Percentiles rank a stretch among this genome's conserved stretches.
These are phyloP conservation scores for Scleropages formosus DNA, from an alignment of 2,797 vertebrate species.

Conservation along the genomic window DNA sequence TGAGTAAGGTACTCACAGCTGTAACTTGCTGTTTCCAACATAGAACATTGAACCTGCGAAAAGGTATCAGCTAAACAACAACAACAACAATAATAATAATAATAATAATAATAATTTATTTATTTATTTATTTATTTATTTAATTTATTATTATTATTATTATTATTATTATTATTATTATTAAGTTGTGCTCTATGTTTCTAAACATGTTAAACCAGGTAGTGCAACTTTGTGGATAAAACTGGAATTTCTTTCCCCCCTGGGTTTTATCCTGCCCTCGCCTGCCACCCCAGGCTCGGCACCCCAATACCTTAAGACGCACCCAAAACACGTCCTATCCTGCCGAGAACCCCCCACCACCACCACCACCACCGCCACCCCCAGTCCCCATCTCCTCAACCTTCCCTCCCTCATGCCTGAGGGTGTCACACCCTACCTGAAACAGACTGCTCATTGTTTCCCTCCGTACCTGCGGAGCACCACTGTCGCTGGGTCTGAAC, in stretches of 20 bases:
- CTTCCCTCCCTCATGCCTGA: conserved; percentile 17
- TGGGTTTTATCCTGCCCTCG: conserved; percentile 25
- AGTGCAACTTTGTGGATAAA: neutral
- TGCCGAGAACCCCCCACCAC: conserved; percentile 17
- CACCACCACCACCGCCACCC: no score
- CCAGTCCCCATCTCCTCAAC: conserved; percentile 14
- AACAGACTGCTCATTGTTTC: conserved; percentile 52
- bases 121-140: no score
- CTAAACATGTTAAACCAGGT: no score
- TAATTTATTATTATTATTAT: no score
- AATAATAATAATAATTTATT: no score
- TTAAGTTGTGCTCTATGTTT: no score
- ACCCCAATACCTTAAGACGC: conserved; percentile 16
- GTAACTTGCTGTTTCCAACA: no score
- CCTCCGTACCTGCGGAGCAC: conserved; percentile 39
- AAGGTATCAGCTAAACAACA: no score
- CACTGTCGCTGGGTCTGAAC: conserved; percentile 41
- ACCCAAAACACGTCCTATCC: conserved; percentile 32
- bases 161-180: no score
- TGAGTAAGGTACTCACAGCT: no score
- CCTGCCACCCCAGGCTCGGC: neutral
- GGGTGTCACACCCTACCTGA: conserved; percentile 31
- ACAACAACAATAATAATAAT: no score
- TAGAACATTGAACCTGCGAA: no score
- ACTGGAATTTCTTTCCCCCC: conserved; percentile 33